A percentile compares a stretch with the other conserved stretches of the same genome.
phyloP scores from a whole-genome alignment of 1,140 invertebrate species.

The Pemphigus obesinymphae region DNA sequence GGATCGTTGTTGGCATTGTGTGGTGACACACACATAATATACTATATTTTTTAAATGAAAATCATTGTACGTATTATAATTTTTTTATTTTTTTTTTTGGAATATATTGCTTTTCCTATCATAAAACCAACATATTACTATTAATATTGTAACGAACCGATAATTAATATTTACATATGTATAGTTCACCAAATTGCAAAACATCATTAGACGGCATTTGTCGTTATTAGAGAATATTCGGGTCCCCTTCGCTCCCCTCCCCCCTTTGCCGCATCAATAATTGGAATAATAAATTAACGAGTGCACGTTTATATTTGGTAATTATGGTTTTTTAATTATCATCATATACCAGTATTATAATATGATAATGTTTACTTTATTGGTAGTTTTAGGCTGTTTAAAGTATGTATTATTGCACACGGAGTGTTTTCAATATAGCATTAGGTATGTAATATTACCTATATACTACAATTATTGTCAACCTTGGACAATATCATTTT shows the following conservation, averaged over 20 bases:
- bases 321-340: slow-evolving; percentile 13
- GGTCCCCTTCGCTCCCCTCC: neutral
- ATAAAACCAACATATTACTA: slow-evolving; percentile 27
- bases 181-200: slow-evolving; percentile 29
- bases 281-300: slow-evolving; percentile 36
- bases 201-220: slow-evolving; percentile 31
- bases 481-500: neutral
- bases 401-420: neutral
- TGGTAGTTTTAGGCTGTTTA: neutral
- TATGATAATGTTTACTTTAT: slow-evolving; percentile 5
- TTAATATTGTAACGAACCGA: slow-evolving; percentile 26
- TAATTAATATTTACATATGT: slow-evolving; percentile 41
- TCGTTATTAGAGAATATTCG: slow-evolving; percentile 15
- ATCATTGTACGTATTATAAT: slow-evolving; percentile 36
- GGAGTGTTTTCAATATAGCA: neutral
- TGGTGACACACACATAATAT: neutral
- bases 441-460: neutral
- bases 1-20: neutral
- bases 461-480: no score
- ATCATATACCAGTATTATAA: neutral
- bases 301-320: slow-evolving; percentile 1
- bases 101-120: slow-evolving; percentile 8
- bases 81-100: slow-evolving; percentile 23
- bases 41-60: slow-evolving; percentile 26
- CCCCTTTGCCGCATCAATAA: no score